phyloP scores from a whole-genome alignment of 2,888 invertebrate genomes.

The Eupithecia vulgata region DNA sequence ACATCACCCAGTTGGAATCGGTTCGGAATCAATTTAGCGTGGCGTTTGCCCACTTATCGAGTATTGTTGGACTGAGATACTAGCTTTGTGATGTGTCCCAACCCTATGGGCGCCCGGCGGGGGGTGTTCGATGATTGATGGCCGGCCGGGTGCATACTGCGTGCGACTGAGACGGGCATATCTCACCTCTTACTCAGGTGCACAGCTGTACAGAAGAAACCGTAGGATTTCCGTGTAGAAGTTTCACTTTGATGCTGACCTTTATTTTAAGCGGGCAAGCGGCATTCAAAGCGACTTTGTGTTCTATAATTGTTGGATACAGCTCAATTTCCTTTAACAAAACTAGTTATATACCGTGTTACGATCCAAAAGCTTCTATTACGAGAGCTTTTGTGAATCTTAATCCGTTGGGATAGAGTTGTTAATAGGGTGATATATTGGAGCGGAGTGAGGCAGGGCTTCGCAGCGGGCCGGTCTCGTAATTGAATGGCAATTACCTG shows the following conservation, averaged over 20 bases:
- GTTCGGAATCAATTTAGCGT: slow-evolving; percentile 78
- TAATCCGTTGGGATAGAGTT: slow-evolving; percentile 14
- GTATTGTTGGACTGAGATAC: slow-evolving; percentile 73
- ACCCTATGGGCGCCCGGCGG: slow-evolving; percentile 78
- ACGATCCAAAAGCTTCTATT: not conserved
- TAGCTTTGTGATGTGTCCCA: slow-evolving; percentile 78
- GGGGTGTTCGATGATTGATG: slow-evolving; percentile 82
- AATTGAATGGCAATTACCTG: slow-evolving; percentile 85
- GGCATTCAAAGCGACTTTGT: not conserved
- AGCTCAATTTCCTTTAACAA: slow-evolving; percentile 9
- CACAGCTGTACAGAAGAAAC: slow-evolving; percentile 56
- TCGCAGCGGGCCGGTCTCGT: slow-evolving; percentile 75
- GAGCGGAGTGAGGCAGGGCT: slow-evolving; percentile 33
- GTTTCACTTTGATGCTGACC: slow-evolving; percentile 14
- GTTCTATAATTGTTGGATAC: not conserved
- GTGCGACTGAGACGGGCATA: slow-evolving; percentile 58
- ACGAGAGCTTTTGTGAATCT: not conserved
- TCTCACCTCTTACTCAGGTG: slow-evolving; percentile 60
- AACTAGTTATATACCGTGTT: not conserved
- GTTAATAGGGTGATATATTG: not conserved
- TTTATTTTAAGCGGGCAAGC: not conserved
- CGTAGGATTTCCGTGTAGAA: slow-evolving; percentile 6
- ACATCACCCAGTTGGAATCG: slow-evolving; percentile 65
- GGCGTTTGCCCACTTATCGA: slow-evolving; percentile 81
- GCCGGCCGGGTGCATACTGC: slow-evolving; percentile 68